These are phyloP conservation scores for cattle (Bos taurus) DNA, from an alignment of 2,113 vertebrate genomes.

Conservation along the genomic window ARS-UCD2.0 NC_037333.1:10358001-10358500, in stretches of 20 bases:
- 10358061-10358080: neutral
- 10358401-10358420: neutral
- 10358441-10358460: neutral
- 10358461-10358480: neutral
- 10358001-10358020: neutral
- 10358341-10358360: neutral
- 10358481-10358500: slow-evolving; percentile 18
- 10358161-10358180: neutral
- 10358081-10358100: neutral
- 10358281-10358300: neutral
- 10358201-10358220: neutral
- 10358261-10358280: neutral
- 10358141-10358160: neutral
- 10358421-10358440: neutral
- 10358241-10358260: neutral
- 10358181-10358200: neutral
- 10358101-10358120: neutral
- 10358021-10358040: neutral
- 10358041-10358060: neutral
- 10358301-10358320: neutral
- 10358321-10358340: neutral
- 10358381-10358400: neutral
- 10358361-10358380: neutral
- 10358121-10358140: neutral
- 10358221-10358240: neutral